Evolutionary conservation across 35 echinoderm and acorn worm species (phyloP).

Genomic region (Apostichopus californicus): DNA sequence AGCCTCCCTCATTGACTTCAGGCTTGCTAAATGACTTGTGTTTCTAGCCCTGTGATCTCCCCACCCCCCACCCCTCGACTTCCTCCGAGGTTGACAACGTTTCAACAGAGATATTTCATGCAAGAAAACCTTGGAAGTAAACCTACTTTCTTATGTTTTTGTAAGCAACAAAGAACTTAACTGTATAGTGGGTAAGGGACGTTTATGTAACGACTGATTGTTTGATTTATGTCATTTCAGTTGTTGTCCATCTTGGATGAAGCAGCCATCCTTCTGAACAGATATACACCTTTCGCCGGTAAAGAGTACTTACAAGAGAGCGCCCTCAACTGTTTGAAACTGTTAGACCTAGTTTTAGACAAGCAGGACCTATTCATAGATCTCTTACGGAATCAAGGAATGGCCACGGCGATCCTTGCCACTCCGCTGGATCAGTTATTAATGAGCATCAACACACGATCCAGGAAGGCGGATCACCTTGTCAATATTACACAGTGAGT

Average conservation of each 20-base stretch:
- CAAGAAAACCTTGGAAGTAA: too few relatives aligned
- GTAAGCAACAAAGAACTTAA: too few relatives aligned
- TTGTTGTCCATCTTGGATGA: conserved; percentile 82
- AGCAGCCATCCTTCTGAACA: conserved; percentile 56
- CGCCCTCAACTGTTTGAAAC: conserved; percentile 76
- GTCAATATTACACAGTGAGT: conserved; percentile 89
- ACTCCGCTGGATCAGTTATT: conserved; percentile 86
- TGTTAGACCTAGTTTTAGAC: conserved; percentile 80
- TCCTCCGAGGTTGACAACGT: too few relatives aligned
- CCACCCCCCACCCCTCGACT: too few relatives aligned
- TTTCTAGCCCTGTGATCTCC: too few relatives aligned
- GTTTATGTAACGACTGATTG: not conserved
- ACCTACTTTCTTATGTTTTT: too few relatives aligned
- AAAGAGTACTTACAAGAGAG: conserved; percentile 74
- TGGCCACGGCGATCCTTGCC: conserved; percentile 71
- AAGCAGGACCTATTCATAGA: conserved; percentile 88
- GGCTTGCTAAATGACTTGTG: too few relatives aligned
- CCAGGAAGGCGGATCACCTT: conserved; percentile 86
- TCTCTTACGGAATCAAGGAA: conserved; percentile 77
- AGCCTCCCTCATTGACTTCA: too few relatives aligned
- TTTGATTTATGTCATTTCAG: conserved; percentile 23
- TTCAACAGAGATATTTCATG: too few relatives aligned
- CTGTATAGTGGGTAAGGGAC: too few relatives aligned
- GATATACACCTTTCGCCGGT: conserved; percentile 71
- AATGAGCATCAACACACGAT: conserved; percentile 88